phyloP scores from a whole-genome alignment of 2,797 vertebrate genomes.

The Dryobates pubescens region DNA sequence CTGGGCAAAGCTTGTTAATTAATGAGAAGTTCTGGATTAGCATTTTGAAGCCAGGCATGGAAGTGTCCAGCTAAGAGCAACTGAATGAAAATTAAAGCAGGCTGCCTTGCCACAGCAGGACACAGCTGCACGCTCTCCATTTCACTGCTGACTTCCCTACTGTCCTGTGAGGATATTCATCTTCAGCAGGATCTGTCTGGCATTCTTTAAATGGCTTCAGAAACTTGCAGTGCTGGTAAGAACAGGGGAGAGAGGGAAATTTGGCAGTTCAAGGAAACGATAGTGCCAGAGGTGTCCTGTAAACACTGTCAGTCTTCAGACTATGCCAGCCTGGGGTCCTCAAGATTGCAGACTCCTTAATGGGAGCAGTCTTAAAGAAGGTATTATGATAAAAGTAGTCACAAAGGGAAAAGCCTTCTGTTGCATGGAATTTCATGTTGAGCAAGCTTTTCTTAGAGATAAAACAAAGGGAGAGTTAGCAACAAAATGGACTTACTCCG shows the following conservation, averaged over 20 bases:
- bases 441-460: neutral
- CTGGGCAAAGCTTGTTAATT: constrained; percentile 69
- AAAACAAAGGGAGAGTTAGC: neutral
- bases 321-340: neutral
- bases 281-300: neutral
- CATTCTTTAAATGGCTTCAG: neutral
- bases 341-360: constrained; percentile 32
- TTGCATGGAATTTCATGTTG: neutral
- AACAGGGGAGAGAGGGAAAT: neutral
- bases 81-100: constrained; percentile 62
- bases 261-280: neutral
- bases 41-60: constrained; percentile 38
- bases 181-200: constrained; percentile 14
- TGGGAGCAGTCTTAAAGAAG: neutral
- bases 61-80: constrained; percentile 34
- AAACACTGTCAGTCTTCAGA: neutral
- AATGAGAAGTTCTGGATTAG: constrained; percentile 65
- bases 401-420: neutral
- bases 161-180: constrained; percentile 2
- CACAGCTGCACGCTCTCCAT: neutral
- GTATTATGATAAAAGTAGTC: neutral
- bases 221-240: neutral
- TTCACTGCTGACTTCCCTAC: constrained; percentile 47
- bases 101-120: neutral
- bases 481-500: neutral